Evolutionary conservation across 1,140 invertebrate species (phyloP).

Genomic region (Muscidifurax raptorellus): DNA sequence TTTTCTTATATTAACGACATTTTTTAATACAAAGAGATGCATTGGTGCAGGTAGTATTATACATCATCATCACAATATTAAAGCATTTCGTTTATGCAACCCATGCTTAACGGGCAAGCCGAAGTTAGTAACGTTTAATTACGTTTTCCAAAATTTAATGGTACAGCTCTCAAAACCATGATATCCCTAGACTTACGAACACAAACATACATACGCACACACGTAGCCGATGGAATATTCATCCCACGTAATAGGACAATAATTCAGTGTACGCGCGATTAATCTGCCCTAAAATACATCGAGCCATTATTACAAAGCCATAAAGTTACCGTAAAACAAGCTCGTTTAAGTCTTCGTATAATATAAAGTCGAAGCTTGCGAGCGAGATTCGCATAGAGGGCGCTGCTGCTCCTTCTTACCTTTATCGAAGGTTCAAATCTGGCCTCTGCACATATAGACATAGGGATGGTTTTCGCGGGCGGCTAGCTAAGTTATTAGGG

Average conservation of each 20-base stretch:
- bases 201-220: neutral
- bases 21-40: too few species aligned
- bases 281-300: constrained; percentile 60
- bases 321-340: constrained; percentile 67
- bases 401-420: constrained; percentile 37
- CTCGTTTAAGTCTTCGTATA: constrained; percentile 36
- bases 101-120: too few species aligned
- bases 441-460: constrained; percentile 39
- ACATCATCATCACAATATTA: too few species aligned
- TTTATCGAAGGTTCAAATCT: constrained; percentile 65
- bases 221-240: neutral
- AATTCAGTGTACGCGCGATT: constrained; percentile 53
- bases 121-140: neutral
- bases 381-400: constrained; percentile 18
- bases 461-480: constrained; percentile 21
- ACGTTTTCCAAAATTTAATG: neutral
- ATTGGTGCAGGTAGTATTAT: too few species aligned
- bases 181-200: neutral
- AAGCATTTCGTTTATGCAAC: neutral
- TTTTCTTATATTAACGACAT: neutral
- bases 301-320: constrained; percentile 65
- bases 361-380: neutral
- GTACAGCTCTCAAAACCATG: neutral
- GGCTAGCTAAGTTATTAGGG: constrained; percentile 70
- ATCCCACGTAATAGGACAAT: neutral